Evolutionary conservation across 2,888 invertebrate species (phyloP).

Genomic region (Metopia argyrocephala): DNA sequence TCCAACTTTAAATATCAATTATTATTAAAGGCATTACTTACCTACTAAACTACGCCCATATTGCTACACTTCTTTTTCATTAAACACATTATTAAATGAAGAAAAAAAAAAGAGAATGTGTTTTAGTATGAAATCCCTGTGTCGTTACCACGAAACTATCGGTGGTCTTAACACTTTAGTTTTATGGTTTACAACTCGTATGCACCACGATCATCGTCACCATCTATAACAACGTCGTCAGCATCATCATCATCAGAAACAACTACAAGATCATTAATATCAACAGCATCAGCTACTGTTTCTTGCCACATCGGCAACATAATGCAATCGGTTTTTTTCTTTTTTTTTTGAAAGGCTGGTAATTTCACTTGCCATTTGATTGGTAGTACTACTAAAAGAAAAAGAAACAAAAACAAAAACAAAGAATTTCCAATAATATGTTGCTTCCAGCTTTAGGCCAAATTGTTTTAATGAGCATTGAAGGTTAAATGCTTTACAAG

Average conservation of each 20-base stretch:
- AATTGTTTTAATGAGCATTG: conserved; percentile 64
- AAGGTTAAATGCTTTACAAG: conserved; percentile 57
- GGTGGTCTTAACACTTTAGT: conserved; percentile 48
- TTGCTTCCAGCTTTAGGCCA: conserved; percentile 61
- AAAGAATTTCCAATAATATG: conserved; percentile 27
- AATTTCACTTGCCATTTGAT: neutral
- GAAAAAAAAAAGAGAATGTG: conserved; percentile 11
- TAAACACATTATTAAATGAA: conserved; percentile 7
- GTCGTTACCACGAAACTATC: conserved; percentile 39
- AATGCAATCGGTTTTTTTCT: neutral
- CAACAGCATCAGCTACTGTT: conserved; percentile 49
- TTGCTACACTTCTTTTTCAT: neutral
- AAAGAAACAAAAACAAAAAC: neutral
- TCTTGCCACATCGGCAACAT: conserved; percentile 37
- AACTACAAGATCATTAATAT: conserved; percentile 2
- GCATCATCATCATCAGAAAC: neutral
- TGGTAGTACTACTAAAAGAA: neutral
- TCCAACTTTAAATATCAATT: no score
- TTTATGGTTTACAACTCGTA: neutral
- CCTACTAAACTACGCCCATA: neutral
- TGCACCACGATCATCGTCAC: conserved; percentile 30
- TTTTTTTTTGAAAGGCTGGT: neutral
- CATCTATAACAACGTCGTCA: conserved; percentile 18
- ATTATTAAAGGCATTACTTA: neutral
- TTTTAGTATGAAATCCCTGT: conserved; percentile 31